phyloP scores from a whole-genome alignment of 2,888 invertebrate genomes.

The Rhyacophila evoluta region DNA sequence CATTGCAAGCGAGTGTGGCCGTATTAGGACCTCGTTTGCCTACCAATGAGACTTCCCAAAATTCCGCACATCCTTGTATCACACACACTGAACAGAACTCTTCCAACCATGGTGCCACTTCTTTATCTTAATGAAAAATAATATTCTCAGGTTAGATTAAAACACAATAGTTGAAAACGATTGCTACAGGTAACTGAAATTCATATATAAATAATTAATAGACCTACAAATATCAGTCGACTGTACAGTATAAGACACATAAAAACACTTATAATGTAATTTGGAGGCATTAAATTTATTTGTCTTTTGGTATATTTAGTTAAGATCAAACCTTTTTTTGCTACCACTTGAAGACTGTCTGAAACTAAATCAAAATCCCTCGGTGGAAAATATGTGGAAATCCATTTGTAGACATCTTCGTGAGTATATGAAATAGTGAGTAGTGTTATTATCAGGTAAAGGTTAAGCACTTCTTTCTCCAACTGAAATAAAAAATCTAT shows the following conservation, averaged over 20 bases:
- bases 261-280: too few species aligned
- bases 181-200: too few species aligned
- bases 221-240: too few species aligned
- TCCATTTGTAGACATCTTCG: conserved; percentile 62
- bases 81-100: conserved; percentile 70
- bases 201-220: too few species aligned
- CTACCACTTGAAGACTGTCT: conserved; percentile 31
- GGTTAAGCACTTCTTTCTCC: conserved; percentile 74
- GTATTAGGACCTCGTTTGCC: conserved; percentile 55
- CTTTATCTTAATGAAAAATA: conserved; percentile 46
- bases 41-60: conserved; percentile 73
- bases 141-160: not conserved
- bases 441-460: conserved; percentile 77
- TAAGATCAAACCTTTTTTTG: conserved; percentile 20
- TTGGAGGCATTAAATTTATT: too few species aligned
- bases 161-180: too few species aligned
- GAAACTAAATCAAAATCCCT: conserved; percentile 57
- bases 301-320: too few species aligned
- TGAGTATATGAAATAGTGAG: conserved; percentile 75
- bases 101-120: conserved; percentile 60
- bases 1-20: conserved; percentile 63
- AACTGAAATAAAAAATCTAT: too few species aligned
- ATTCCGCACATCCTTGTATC: conserved; percentile 77
- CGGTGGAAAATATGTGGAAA: conserved; percentile 57
- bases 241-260: too few species aligned